These are phyloP conservation scores for Melangyna quadrimaculata DNA, from an alignment of 2,888 invertebrate species.

Conservation along the genomic window DNA sequence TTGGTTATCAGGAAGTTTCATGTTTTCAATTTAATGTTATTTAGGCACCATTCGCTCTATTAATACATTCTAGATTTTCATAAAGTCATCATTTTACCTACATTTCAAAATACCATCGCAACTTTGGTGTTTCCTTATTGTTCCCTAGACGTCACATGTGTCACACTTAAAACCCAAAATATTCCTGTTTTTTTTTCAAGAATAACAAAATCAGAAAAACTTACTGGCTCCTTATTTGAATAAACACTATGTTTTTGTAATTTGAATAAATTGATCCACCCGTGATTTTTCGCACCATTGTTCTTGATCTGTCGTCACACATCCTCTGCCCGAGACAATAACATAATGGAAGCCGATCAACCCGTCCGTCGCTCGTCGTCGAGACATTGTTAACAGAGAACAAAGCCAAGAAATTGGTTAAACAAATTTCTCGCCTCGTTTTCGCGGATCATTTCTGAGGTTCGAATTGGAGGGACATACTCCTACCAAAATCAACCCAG, in stretches of 20 bases:
- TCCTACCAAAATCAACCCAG: not conserved
- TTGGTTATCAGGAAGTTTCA: not conserved
- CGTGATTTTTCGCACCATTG: constrained; percentile 66
- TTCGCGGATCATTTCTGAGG: constrained; percentile 48
- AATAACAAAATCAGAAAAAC: not conserved
- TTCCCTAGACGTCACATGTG: too few relatives aligned
- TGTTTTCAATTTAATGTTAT: not conserved
- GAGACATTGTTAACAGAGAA: constrained; percentile 54
- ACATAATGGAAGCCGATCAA: constrained; percentile 63
- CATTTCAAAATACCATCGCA: too few relatives aligned
- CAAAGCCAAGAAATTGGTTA: constrained; percentile 70
- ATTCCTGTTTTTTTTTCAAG: not conserved
- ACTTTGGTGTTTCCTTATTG: too few relatives aligned
- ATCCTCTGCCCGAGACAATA: constrained; percentile 57
- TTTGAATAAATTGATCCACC: constrained; percentile 69
- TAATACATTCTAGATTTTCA: too few relatives aligned
- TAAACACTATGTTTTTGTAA: constrained; percentile 50
- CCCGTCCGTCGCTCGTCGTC: too few relatives aligned
- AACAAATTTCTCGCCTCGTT: constrained; percentile 69
- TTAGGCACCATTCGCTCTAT: too few relatives aligned
- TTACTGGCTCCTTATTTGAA: not conserved
- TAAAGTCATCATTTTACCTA: too few relatives aligned
- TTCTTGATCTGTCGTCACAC: constrained; percentile 38
- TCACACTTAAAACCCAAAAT: not conserved
- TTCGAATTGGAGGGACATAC: not conserved